phyloP scores from a whole-genome alignment of 2,113 vertebrate species.

The Nestor notabilis region DNA sequence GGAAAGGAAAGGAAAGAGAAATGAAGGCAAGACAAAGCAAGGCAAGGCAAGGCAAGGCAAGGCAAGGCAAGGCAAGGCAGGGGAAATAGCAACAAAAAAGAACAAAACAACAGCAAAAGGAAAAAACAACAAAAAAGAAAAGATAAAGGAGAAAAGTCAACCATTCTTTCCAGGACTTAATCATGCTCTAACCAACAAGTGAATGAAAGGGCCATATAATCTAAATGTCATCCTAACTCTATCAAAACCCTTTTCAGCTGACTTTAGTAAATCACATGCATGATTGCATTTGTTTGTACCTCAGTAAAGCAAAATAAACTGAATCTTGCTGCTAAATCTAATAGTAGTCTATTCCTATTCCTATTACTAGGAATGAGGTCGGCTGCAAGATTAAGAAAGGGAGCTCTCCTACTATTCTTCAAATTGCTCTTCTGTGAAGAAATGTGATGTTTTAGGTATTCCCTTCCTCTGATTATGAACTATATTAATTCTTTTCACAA shows the following conservation, averaged over 20 bases:
- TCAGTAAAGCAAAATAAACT: not conserved
- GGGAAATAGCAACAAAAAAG: too few relatives aligned
- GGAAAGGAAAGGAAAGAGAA: too few relatives aligned
- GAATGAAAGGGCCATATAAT: not conserved
- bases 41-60: too few relatives aligned
- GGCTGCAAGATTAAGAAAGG: not conserved
- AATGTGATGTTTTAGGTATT: not conserved
- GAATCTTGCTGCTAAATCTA: not conserved
- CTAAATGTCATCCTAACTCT: not conserved
- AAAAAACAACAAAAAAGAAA: too few relatives aligned
- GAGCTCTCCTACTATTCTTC: not conserved
- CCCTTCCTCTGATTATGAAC: not conserved
- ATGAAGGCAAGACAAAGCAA: too few relatives aligned
- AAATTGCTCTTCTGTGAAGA: not conserved
- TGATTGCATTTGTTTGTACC: not conserved
- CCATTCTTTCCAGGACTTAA: not conserved
- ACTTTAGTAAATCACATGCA: not conserved
- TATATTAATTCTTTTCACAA: not conserved
- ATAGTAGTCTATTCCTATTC: not conserved
- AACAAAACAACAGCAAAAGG: too few relatives aligned
- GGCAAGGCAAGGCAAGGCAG: too few relatives aligned
- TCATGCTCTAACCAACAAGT: not conserved
- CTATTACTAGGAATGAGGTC: not conserved
- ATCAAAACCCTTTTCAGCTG: not conserved
- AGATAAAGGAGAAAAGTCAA: accelerated